Conservation (phyloP, 2,113 vertebrate species). For the Heptranchias perlo region DNA sequence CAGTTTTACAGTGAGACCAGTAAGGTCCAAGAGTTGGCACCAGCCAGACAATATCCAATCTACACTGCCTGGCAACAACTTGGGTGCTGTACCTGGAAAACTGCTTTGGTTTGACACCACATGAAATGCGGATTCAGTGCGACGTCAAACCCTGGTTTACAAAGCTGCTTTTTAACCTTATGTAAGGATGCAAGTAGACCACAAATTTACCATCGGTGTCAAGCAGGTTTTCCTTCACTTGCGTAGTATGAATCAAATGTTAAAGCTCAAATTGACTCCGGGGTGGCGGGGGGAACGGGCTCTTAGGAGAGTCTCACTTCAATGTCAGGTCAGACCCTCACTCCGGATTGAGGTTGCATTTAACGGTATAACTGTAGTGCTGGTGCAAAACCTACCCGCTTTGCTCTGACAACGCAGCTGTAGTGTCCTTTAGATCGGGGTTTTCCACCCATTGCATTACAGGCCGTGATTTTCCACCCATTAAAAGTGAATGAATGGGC, state of each 20-base stretch:
- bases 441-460: neutral
- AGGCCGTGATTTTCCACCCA: neutral
- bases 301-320: neutral
- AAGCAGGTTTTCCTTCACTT: neutral
- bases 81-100: too few species aligned
- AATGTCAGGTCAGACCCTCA: too few species aligned
- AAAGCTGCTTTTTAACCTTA: too few species aligned
- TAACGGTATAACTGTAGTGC: neutral
- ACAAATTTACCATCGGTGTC: neutral
- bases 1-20: neutral
- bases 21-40: neutral
- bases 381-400: neutral
- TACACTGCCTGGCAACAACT: too few species aligned
- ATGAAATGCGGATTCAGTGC: too few species aligned
- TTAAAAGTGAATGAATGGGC: neutral
- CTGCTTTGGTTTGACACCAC: too few species aligned
- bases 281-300: neutral
- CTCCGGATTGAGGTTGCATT: neutral
- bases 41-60: neutral
- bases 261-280: neutral
- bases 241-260: neutral
- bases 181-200: too few species aligned
- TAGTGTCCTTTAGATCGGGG: neutral
- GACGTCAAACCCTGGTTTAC: too few species aligned
- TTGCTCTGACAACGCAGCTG: neutral